Evolutionary conservation across 2,888 invertebrate genomes (phyloP), one percentile per base, ranked within the genome.

Genomic region (Crepidodera aurea): DNA sequence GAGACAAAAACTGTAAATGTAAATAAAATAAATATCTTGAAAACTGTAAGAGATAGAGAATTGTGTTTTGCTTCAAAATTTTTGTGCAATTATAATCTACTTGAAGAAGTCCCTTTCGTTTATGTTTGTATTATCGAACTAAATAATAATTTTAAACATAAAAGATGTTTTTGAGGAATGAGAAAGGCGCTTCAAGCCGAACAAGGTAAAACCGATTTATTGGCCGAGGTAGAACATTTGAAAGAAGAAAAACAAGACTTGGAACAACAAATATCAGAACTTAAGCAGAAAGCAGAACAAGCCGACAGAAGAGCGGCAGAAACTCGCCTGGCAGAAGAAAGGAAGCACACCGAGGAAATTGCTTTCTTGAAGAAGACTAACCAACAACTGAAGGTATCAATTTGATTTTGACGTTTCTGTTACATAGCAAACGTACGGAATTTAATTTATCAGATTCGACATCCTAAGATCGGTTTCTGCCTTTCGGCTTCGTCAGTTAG

Each of bases 131-230:
- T n/a, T n/a, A n/a, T n/a, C n/a, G n/a, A n/a, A n/a, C n/a, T n/a
- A n/a, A n/a, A n/a, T n/a, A n/a, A n/a, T n/a, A n/a, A n/a, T n/a
- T n/a, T n/a, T n/a, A n/a, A n/a, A n/a, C n/a, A n/a, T n/a, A n/a
- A n/a, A n/a, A n/a, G n/a, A n/a, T n/a, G n/a, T n/a, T n/a, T 32
- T 37, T 55, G 2, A 68, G 67, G 73, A 16, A 95, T 98, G 90
- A 87, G 98, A 65, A 98, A 99, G 84, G 96, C 98, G n/a, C 83
- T 98, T 59, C 93, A 94, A 86, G 91, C 94, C 0, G 94, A 95
- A 77, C 92, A 94, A 84, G 92, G 94, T 13, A 95, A 95, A 78
- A 90, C 91, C 63, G 90, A 92, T 78, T 82, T 92, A 32, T 87
- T 91, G 75, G 88, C 89, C 53, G 87, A 89, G 77, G 91, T 93